These are phyloP conservation scores for Myrmecophaga tridactyla DNA, from an alignment of 2,113 vertebrate genomes.

Conservation along the genomic window DNA sequence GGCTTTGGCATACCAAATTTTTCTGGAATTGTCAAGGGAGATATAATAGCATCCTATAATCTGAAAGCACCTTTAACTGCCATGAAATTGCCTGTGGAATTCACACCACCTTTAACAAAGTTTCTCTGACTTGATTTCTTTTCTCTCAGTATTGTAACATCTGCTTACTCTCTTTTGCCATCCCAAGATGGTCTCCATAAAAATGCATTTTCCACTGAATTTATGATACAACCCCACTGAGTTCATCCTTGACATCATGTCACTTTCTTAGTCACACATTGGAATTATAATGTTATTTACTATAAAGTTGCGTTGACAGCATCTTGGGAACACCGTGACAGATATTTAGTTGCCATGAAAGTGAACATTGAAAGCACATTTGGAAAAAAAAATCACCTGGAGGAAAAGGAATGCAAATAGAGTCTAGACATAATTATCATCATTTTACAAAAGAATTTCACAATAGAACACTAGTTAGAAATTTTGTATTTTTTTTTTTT, in stretches of 20 bases:
- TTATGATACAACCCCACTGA: constrained; percentile 63
- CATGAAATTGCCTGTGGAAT: constrained; percentile 48
- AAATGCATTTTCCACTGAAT: constrained; percentile 68
- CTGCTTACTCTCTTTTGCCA: constrained; percentile 63
- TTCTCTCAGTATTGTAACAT: constrained; percentile 55
- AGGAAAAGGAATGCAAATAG: neutral
- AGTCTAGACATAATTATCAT: neutral
- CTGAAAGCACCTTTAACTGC: neutral
- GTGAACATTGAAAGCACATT: constrained; percentile 32
- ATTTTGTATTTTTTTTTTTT: neutral
- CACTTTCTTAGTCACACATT: constrained; percentile 52
- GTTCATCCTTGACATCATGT: constrained; percentile 62
- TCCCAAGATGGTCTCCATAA: constrained; percentile 64
- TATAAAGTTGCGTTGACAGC: constrained; percentile 65
- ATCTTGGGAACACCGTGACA: constrained; percentile 49
- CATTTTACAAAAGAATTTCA: constrained; percentile 41
- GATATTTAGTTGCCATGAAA: constrained; percentile 43
- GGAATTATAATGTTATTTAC: constrained; percentile 70
- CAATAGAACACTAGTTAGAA: neutral
- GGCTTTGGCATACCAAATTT: neutral
- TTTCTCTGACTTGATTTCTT: constrained; percentile 53
- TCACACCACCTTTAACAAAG: constrained; percentile 59
- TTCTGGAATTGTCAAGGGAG: neutral
- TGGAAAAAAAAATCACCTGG: constrained; percentile 48
- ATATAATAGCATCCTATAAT: neutral